These are phyloP conservation scores for Aythya baeri DNA, from an alignment of 2,113 vertebrate genomes.

Conservation along the genomic window DNA sequence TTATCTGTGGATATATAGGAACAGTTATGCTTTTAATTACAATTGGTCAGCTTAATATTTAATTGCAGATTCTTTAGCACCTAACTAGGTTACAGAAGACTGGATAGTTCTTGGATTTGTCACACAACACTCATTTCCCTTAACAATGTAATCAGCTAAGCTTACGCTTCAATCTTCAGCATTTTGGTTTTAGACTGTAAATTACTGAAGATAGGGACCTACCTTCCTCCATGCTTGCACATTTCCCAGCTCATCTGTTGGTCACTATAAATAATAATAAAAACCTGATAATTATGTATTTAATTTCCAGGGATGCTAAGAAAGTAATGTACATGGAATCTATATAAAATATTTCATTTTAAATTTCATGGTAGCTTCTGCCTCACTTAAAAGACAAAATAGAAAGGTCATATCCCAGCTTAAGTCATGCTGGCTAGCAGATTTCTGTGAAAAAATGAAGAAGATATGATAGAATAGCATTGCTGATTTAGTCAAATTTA, in stretches of 20 bases:
- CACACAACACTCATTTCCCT: conserved; percentile 16
- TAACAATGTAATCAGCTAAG: background rate
- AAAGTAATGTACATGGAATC: background rate
- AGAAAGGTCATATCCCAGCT: background rate
- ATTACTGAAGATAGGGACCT: background rate
- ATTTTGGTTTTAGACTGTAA: background rate
- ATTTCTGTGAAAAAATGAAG: background rate
- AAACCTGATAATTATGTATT: background rate
- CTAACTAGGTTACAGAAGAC: background rate
- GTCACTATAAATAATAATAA: background rate
- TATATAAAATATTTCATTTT: background rate
- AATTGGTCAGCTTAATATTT: background rate
- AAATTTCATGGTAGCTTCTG: background rate
- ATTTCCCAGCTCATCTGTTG: background rate
- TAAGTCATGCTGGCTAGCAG: background rate
- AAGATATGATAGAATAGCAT: background rate
- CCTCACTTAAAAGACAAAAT: background rate
- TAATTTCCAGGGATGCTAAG: background rate
- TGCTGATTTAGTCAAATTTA: background rate
- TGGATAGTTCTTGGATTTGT: conserved; percentile 22
- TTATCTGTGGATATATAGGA: conserved; percentile 13
- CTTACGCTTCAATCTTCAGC: background rate
- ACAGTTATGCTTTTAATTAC: conserved; percentile 50
- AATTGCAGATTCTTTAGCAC: conserved; percentile 36
- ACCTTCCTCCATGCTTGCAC: background rate